A percentile compares a stretch with the other conserved stretches of the same genome.
phyloP scores from a whole-genome alignment of 2,888 invertebrate genomes.

The Lypha dubia region DNA sequence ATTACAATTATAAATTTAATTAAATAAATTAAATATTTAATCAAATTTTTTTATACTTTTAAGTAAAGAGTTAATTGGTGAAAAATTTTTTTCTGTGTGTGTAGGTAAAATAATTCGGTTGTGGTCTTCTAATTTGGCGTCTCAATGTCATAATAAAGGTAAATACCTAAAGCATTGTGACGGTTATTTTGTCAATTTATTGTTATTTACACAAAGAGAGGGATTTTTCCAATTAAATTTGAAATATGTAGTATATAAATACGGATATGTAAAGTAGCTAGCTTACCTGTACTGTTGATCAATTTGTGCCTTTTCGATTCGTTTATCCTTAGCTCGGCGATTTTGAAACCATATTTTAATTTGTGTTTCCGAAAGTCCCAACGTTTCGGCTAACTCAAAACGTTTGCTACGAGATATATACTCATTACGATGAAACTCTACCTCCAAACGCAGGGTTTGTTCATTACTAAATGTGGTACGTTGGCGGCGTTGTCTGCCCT shows the following conservation, averaged over 20 bases:
- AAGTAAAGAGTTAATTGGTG: too few species aligned
- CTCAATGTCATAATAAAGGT: too few species aligned
- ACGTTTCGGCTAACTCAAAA: slow-evolving; percentile 89
- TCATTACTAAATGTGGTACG: slow-evolving; percentile 97
- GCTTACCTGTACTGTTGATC: slow-evolving; percentile 96
- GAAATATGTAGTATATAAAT: background rate
- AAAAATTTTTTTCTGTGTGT: too few species aligned
- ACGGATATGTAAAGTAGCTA: background rate
- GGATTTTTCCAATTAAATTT: too few species aligned
- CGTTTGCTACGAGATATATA: slow-evolving; percentile 94
- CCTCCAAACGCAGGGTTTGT: slow-evolving; percentile 94
- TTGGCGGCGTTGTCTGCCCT: slow-evolving; percentile 93
- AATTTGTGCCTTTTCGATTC: slow-evolving; percentile 97
- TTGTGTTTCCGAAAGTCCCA: slow-evolving; percentile 90
- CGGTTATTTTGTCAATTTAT: too few species aligned
- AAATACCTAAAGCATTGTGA: too few species aligned
- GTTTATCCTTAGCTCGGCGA: slow-evolving; percentile 96
- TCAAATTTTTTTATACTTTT: too few species aligned
- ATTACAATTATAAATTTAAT: too few species aligned
- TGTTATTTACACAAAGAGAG: too few species aligned
- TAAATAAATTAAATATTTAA: too few species aligned
- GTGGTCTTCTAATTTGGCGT: too few species aligned
- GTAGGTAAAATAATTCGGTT: too few species aligned
- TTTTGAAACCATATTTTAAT: slow-evolving; percentile 97
- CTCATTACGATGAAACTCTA: slow-evolving; percentile 95